Evolutionary conservation across 2,797 vertebrate genomes (phyloP).

Genomic region (Potorous gilbertii): DNA sequence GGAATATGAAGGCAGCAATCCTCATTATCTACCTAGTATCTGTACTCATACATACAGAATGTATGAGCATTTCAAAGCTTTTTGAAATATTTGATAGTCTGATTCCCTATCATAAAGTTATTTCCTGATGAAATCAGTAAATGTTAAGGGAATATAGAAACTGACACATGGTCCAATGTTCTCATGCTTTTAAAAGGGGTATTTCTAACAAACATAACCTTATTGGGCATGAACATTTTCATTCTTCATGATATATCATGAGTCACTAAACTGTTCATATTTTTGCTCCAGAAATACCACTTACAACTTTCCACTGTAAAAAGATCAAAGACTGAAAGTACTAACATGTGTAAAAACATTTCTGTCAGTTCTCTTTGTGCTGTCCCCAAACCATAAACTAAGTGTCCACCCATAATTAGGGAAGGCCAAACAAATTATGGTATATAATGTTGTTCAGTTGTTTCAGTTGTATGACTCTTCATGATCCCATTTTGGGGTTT

Average conservation of each 20-base stretch:
- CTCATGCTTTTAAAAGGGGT: background rate
- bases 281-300: too few species aligned
- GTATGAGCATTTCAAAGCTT: background rate
- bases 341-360: background rate
- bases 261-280: background rate
- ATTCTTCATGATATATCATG: background rate
- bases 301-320: background rate
- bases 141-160: background rate
- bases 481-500: background rate
- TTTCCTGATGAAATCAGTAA: background rate
- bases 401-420: background rate
- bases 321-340: background rate
- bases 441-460: background rate
- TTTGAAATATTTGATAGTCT: background rate
- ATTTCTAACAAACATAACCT: too few species aligned
- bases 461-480: background rate
- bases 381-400: background rate
- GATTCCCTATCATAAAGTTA: background rate
- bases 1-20: background rate
- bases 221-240: background rate
- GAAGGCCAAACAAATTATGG: background rate
- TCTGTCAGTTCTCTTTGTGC: background rate
- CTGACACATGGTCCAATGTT: background rate
- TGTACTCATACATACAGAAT: background rate
- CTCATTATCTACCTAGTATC: too few species aligned